A percentile compares a stretch with the other conserved stretches of the same genome.
Conservation (phyloP, 2,888 invertebrate genomes). For the Epirrhoe tristata region DNA sequence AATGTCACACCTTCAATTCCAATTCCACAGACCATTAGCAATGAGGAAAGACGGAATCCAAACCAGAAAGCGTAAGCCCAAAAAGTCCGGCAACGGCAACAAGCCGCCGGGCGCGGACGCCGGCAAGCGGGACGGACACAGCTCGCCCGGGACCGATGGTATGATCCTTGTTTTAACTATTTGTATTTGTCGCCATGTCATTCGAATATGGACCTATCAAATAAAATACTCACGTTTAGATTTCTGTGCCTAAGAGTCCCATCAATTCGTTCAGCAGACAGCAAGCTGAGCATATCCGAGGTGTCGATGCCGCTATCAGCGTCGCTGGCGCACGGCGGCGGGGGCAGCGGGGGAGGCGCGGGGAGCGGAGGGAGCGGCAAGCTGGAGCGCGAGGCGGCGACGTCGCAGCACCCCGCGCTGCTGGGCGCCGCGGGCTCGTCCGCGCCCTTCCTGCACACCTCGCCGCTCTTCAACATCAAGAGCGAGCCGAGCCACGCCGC, state of each 20-base stretch:
- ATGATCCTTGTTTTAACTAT: slow-evolving; percentile 8
- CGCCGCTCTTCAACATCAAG: slow-evolving; percentile 78
- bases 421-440: slow-evolving; percentile 46
- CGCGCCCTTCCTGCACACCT: slow-evolving; percentile 67
- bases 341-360: slow-evolving; percentile 49
- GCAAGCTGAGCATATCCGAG: slow-evolving; percentile 77
- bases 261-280: slow-evolving; percentile 55
- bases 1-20: neutral
- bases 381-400: slow-evolving; percentile 21
- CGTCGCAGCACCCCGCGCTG: slow-evolving; percentile 58
- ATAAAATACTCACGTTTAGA: no score
- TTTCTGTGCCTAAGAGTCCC: neutral
- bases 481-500: slow-evolving; percentile 71
- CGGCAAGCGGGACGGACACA: slow-evolving; percentile 76
- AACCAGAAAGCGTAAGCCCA: slow-evolving; percentile 97
- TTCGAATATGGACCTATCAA: no score
- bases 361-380: slow-evolving; percentile 57
- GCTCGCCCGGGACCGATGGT: slow-evolving; percentile 77
- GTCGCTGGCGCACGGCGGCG: slow-evolving; percentile 60
- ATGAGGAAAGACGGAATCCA: slow-evolving; percentile 99
- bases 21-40: slow-evolving; percentile 90
- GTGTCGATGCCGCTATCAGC: slow-evolving; percentile 73
- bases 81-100: slow-evolving; percentile 88
- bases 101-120: slow-evolving; percentile 69
- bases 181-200: no score